phyloP scores from a whole-genome alignment of 2,888 invertebrate species.

The Drosophila rubida region DNA sequence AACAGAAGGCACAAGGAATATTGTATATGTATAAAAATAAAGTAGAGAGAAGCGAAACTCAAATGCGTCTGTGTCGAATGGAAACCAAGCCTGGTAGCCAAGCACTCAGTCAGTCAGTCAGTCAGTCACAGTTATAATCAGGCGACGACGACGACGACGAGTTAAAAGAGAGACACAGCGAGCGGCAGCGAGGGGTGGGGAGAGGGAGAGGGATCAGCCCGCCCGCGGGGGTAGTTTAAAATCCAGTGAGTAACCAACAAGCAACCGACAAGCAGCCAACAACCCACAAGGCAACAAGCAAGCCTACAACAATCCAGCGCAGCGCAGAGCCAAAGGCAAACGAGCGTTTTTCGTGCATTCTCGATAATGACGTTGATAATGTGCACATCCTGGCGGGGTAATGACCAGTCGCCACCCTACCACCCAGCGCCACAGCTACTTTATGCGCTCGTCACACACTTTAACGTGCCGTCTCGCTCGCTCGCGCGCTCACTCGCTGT shows the following conservation, averaged over 20 bases:
- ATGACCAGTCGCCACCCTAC: constrained; percentile 23
- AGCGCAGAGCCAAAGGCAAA: constrained; percentile 25
- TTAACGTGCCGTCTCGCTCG: no score
- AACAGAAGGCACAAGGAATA: constrained; percentile 5
- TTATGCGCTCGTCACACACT: background rate
- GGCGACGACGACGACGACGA: constrained; percentile 31
- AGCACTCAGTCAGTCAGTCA: constrained; percentile 32
- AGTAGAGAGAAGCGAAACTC: constrained; percentile 6
- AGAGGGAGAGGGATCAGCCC: constrained; percentile 48
- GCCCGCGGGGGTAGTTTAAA: constrained; percentile 56
- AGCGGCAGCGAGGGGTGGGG: no score
- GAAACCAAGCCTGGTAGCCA: constrained; percentile 50
- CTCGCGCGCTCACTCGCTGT: background rate
- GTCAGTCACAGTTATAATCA: constrained; percentile 47
- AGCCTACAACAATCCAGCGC: background rate
- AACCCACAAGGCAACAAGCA: background rate
- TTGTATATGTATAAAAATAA: constrained; percentile 11
- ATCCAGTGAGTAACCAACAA: constrained; percentile 31
- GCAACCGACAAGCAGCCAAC: constrained; percentile 3
- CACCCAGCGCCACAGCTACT: background rate
- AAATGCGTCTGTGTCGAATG: constrained; percentile 19
- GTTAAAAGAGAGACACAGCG: background rate
- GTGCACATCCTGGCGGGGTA: constrained; percentile 37
- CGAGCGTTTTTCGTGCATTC: constrained; percentile 36
- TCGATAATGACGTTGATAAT: constrained; percentile 60